Percentiles rank a stretch among this genome's conserved stretches.
phyloP scores from a whole-genome alignment of 2,888 invertebrate species.

The Trichogramma evanescens region DNA sequence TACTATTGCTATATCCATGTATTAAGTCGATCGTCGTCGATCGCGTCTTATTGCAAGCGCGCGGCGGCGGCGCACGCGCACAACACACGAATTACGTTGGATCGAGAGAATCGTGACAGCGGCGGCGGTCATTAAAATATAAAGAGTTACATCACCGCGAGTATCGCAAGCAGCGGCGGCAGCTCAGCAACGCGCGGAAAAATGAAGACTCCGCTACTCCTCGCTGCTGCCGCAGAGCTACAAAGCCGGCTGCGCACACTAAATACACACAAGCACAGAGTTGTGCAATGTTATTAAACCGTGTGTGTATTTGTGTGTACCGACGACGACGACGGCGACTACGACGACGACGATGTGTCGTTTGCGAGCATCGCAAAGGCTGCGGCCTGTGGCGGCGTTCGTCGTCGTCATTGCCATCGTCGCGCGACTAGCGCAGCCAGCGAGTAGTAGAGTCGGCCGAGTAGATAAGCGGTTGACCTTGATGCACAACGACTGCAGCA shows the following conservation, averaged over 20 bases:
- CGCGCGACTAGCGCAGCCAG: conserved; percentile 30
- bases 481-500: conserved; percentile 4
- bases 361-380: too few relatives aligned
- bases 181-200: conserved; percentile 3
- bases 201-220: background rate
- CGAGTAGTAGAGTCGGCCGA: conserved; percentile 33
- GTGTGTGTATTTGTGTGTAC: too few relatives aligned
- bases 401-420: conserved; percentile 33
- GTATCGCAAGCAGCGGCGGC: too few relatives aligned
- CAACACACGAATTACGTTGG: conserved; percentile 16
- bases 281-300: background rate
- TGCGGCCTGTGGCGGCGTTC: conserved; percentile 26
- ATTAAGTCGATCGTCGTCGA: background rate
- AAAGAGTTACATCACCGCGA: conserved; percentile 13
- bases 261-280: background rate
- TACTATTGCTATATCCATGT: background rate
- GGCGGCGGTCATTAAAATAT: too few relatives aligned
- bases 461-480: conserved; percentile 33
- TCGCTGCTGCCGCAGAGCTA: too few relatives aligned
- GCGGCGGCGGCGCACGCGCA: background rate
- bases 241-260: background rate
- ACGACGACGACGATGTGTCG: conserved; percentile 7
- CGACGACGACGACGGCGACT: conserved; percentile 13
- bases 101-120: conserved; percentile 13
- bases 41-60: background rate